Conservation (phyloP, 2,113 vertebrate species). For the Psephotus haematonotus region DNA sequence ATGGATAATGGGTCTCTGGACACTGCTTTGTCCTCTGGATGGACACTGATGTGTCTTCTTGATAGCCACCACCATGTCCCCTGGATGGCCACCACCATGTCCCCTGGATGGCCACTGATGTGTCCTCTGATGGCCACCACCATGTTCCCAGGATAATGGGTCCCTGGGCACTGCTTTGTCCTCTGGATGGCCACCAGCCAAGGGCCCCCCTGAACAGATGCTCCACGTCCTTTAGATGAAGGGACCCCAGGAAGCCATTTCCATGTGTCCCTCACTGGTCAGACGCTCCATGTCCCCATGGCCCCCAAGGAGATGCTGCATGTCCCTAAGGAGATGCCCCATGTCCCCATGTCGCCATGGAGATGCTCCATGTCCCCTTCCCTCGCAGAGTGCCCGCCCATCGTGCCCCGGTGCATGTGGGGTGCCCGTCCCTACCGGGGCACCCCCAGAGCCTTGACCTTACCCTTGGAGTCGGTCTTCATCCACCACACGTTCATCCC, state of each 20-base stretch:
- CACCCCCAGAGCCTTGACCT: conserved; percentile 65
- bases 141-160: neutral
- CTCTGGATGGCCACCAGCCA: neutral
- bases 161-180: neutral
- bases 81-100: no score
- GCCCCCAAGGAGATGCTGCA: no score
- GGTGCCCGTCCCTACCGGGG: conserved; percentile 81
- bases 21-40: neutral
- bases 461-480: conserved; percentile 80
- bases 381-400: conserved; percentile 81
- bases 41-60: neutral
- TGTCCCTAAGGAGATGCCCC: no score
- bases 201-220: neutral
- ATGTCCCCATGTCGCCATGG: no score
- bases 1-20: neutral
- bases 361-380: neutral
- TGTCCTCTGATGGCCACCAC: neutral
- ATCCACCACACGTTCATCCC: conserved; percentile 88
- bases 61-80: no score
- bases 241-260: neutral
- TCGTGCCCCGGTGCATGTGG: conserved; percentile 88
- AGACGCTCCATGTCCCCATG: no score
- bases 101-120: neutral
- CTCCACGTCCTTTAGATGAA: neutral
- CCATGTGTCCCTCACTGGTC: neutral